Percentiles rank a stretch among this genome's conserved stretches.
Conservation (phyloP, 2,113 vertebrate species). For the Tinamus guttatus region DNA sequence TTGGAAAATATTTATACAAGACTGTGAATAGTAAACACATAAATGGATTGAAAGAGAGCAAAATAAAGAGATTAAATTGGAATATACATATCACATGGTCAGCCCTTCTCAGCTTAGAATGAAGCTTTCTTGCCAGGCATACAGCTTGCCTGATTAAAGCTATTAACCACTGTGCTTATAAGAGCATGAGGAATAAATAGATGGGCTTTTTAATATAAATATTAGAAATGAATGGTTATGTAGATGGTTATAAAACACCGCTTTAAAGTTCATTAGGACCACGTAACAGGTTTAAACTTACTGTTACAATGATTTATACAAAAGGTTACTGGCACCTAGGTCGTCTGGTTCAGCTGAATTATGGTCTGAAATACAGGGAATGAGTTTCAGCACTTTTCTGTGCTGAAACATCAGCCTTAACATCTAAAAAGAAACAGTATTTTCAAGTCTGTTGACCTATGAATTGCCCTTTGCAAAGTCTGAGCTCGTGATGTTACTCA, state of each 20-base stretch:
- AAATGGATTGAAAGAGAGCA: neutral
- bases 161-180: neutral
- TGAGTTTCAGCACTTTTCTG: neutral
- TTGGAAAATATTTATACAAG: neutral
- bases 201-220: neutral
- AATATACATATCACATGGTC: neutral
- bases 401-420: neutral
- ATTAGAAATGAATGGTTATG: neutral
- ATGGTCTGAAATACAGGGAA: neutral
- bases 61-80: neutral
- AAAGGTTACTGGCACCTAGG: neutral
- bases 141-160: neutral
- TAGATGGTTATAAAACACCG: neutral
- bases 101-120: neutral
- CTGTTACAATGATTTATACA: neutral
- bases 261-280: neutral
- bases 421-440: neutral
- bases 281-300: neutral
- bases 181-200: neutral
- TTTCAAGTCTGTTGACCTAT: neutral
- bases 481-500: neutral
- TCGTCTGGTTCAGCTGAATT: neutral
- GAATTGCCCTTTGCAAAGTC: neutral
- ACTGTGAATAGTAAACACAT: neutral
- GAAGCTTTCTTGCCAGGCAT: neutral